A percentile compares a stretch with the other conserved stretches of the same genome.
Evolutionary conservation across 64 coral and sea anemone species (phyloP).

Genomic region (Actinia equina): DNA sequence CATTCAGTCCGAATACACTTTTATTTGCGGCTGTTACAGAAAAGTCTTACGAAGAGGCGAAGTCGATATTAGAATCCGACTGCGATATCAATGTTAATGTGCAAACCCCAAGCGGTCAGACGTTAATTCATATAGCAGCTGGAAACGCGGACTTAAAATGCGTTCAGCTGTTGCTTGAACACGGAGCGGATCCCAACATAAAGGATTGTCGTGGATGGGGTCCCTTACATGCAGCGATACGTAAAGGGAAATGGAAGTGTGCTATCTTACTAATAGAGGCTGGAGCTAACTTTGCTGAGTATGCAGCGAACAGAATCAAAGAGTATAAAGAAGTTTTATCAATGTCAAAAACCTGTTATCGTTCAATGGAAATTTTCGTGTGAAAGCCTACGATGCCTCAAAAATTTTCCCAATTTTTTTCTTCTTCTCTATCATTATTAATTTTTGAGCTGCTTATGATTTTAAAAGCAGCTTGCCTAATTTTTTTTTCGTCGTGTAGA

Average conservation of each 20-base stretch:
- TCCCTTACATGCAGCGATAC: constrained; percentile 65
- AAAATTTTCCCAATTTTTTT: neutral
- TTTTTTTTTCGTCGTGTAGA: neutral
- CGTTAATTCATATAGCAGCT: constrained; percentile 79
- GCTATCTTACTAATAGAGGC: constrained; percentile 83
- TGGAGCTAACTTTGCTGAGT: constrained; percentile 75
- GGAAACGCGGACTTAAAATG: constrained; percentile 79
- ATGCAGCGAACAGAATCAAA: constrained; percentile 69
- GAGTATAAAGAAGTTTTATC: constrained; percentile 70
- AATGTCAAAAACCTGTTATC: constrained; percentile 62
- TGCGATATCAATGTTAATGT: constrained; percentile 62
- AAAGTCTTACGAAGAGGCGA: constrained; percentile 69
- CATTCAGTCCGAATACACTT: constrained; percentile 77
- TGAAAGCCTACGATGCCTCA: neutral
- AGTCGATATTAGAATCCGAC: constrained; percentile 61
- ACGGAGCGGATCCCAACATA: constrained; percentile 49
- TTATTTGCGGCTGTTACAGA: constrained; percentile 76
- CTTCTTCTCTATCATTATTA: too few relatives aligned
- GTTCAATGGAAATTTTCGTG: constrained; percentile 87
- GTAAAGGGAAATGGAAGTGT: constrained; percentile 83
- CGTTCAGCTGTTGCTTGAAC: constrained; percentile 61
- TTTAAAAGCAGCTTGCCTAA: too few relatives aligned
- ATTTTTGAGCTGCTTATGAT: too few relatives aligned
- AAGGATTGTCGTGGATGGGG: constrained; percentile 73
- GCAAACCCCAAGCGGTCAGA: constrained; percentile 83